Base-by-base conservation (phyloP, 2,888 invertebrate species). In the Entomobrya proxima region DNA sequence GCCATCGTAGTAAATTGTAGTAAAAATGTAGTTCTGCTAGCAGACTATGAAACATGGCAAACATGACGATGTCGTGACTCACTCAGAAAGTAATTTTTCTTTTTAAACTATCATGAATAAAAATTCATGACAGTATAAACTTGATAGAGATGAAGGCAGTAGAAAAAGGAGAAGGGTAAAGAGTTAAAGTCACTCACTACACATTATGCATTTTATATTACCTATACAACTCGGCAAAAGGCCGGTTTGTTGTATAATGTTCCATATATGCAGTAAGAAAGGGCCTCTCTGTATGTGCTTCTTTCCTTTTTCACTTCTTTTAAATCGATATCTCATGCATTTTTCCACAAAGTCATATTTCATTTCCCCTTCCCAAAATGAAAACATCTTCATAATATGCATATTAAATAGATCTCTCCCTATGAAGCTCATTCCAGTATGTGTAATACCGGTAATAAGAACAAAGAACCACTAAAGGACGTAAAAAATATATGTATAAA, bases 51-150 rank as follows among this genome's bases (percentile, higher is more conserved):
- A 69, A 40, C 69, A 40, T 40, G 24, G 69, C 27, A 21, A 74
- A 52, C 74, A 50, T 74, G 74, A 76, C 58, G 40, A 55, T 76
- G 76, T 76, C 76, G 55, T 76, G 76, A 58, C 76, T 76, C 55
- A 24, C 40, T 76, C 37, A 58, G 76, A 76, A 76, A 76, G 76
- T 55, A 55, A 76, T 76, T 76, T 76, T 40, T 58, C 75, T 58
- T 58, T 55, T 37, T 37, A 76, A 76, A 58, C 76, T 58, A 76
- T 52, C 74, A 74, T 74, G 74, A 74, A 74, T 74, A 74, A 50
- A 74, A 74, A 74, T 74, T 74, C 32, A 74, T 50, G 50, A 52
- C 52, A 52, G 74, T 74, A 52, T 50, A 52, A 74, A 74, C 50
- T 74, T 32, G 74, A 47, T 74, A 35, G 50, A 67, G 61, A 61